These are phyloP conservation scores for Mylabris phalerata DNA, from an alignment of 1,140 invertebrate genomes.

Conservation along the genomic window DNA sequence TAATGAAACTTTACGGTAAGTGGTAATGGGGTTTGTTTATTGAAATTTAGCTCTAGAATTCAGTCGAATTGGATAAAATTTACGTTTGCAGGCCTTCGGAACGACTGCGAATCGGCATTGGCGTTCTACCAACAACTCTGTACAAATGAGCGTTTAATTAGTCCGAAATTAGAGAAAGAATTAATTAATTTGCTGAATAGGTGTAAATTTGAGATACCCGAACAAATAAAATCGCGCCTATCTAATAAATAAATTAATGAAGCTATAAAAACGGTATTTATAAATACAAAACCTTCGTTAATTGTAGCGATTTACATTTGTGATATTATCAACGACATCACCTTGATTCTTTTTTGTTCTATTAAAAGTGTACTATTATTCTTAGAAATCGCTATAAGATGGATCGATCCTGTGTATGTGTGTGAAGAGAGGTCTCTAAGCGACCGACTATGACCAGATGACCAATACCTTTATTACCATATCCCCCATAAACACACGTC, in stretches of 20 bases:
- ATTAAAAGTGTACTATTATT: too few species aligned
- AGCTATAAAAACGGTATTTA: neutral
- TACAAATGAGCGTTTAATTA: slow-evolving; percentile 31
- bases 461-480: slow-evolving; percentile 19
- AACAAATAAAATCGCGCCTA: neutral
- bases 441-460: slow-evolving; percentile 18
- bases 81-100: slow-evolving; percentile 41
- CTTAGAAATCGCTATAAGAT: too few species aligned
- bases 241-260: neutral
- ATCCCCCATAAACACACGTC: slow-evolving; percentile 5
- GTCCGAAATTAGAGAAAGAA: neutral
- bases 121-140: slow-evolving; percentile 44
- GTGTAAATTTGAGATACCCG: slow-evolving; percentile 12
- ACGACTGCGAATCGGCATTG: slow-evolving; percentile 41
- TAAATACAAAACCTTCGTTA: too few species aligned
- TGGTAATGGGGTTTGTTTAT: slow-evolving; percentile 21
- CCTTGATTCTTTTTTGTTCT: too few species aligned
- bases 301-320: too few species aligned
- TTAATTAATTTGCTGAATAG: neutral
- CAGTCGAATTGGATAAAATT: too few species aligned
- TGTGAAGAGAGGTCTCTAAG: slow-evolving; percentile 10
- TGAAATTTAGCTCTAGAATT: neutral
- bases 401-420: neutral
- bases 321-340: too few species aligned
- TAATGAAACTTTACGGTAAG: slow-evolving; percentile 49